These are phyloP conservation scores for Montipora capitata DNA, from an alignment of 92 coral and sea anemone species.

Conservation along the genomic window DNA sequence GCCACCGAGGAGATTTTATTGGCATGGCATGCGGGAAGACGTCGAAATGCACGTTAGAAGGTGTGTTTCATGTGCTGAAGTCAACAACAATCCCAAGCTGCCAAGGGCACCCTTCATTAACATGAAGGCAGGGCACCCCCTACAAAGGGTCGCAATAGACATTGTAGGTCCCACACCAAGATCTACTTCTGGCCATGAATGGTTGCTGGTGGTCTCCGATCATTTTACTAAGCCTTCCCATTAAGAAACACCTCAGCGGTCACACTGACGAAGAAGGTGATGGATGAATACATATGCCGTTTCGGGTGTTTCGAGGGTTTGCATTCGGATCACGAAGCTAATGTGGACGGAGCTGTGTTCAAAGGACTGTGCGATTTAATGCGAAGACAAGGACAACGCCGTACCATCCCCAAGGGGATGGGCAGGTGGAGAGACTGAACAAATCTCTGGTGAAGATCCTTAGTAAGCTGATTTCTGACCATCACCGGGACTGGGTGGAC, in stretches of 20 bases:
- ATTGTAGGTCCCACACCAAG: no score
- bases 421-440: slow-evolving; percentile 56
- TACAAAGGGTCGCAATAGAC: no score
- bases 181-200: no score
- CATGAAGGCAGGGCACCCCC: no score
- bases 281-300: no score
- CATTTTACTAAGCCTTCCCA: no score
- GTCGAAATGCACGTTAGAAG: slow-evolving; percentile 48
- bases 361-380: slow-evolving; percentile 42
- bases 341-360: slow-evolving; percentile 30
- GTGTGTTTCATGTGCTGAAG: slow-evolving; percentile 64
- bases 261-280: no score
- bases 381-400: slow-evolving; percentile 11
- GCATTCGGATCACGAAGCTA: slow-evolving; percentile 38
- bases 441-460: slow-evolving; percentile 47
- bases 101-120: slow-evolving; percentile 27
- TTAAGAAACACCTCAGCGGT: no score
- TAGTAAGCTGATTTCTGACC: slow-evolving; percentile 18
- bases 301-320: neutral
- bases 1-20: slow-evolving; percentile 71
- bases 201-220: no score
- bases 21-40: slow-evolving; percentile 44
- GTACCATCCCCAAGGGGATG: slow-evolving; percentile 42
- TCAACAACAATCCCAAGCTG: slow-evolving; percentile 30
- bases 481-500: slow-evolving; percentile 25